Percentiles rank a stretch among this genome's conserved stretches.
These are phyloP conservation scores for Sarotherodon lohbergeri DNA, from an alignment of 2,113 vertebrate genomes.

Conservation along the genomic window DNA sequence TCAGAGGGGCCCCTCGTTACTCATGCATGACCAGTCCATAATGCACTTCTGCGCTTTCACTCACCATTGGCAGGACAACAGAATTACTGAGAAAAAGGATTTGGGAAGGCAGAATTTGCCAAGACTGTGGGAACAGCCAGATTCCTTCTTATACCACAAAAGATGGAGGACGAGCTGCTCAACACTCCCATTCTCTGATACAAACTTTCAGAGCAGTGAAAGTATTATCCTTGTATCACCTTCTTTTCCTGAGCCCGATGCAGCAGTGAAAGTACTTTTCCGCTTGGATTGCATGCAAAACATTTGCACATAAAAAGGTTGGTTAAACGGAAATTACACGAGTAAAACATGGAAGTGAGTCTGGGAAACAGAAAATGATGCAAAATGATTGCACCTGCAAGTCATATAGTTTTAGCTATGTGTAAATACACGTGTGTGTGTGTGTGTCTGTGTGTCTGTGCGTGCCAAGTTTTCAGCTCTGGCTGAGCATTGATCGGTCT, in stretches of 20 bases:
- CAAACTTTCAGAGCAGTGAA: background rate
- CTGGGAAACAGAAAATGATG: background rate
- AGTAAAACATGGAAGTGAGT: background rate
- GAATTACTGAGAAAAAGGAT: conserved; percentile 59
- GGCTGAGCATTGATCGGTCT: conserved; percentile 48
- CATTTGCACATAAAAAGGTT: background rate
- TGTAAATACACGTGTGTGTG: background rate
- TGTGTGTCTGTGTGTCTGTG: background rate
- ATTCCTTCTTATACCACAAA: conserved; percentile 51
- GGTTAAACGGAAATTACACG: background rate
- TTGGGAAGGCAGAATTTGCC: conserved; percentile 57
- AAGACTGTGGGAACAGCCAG: conserved; percentile 65
- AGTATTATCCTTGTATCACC: conserved; percentile 19
- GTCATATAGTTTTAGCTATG: background rate
- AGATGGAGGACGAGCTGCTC: conserved; percentile 41
- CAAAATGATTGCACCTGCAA: conserved; percentile 4
- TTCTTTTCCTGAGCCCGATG: background rate
- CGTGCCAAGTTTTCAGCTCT: background rate
- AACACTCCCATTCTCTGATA: conserved; percentile 14
- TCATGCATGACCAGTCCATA: conserved; percentile 73
- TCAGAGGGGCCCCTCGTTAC: conserved; percentile 63
- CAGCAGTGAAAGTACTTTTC: background rate
- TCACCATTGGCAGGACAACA: conserved; percentile 76
- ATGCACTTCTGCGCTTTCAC: conserved; percentile 68
- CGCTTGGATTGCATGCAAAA: background rate